Evolutionary conservation across 2,888 invertebrate genomes (phyloP), one percentile per base, ranked within the genome.

Genomic region (Pseudococcus jackbeardsleyi): DNA sequence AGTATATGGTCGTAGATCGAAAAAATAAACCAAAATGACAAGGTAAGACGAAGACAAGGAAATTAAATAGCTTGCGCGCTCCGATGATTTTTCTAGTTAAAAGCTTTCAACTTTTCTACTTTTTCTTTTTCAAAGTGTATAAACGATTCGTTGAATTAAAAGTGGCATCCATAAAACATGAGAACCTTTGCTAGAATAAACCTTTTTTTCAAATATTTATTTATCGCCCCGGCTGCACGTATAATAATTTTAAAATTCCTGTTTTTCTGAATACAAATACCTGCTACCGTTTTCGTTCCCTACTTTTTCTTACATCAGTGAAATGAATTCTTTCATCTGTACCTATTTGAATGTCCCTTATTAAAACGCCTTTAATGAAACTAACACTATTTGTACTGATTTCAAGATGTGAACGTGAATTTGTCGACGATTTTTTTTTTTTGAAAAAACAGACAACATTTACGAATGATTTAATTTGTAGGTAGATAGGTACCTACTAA

Each of bases 111-210:
- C 88, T 79, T 88, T 86, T 79, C 77, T 77, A 77, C 87, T 87
- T 88, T 79, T 88, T 88, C 88, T 88, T 88, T 88, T 88, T 54
- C 88, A 88, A 86, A 88, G 88, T 88, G 54, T 88, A 88, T 88
- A 88, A 88, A 88, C 79, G 88, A 88, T 88, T 88, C 88, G 88
- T 88, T 88, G 88, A 88, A 88, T 88, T 88, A 88, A 88, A 88
- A 88, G 82, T 82, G 79, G 88, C 88, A 88, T 88, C 79, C 88
- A 88, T 88, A 88, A 88, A 88, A 88, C 88, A 88, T 88, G 88
- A 88, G 88, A 88, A 88, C 77, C 59, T 88, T 48, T 77, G 26
- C 82, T 88, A 59, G 82, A 88, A 88, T 82, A 88, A 88, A 79
- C 79, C 54, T 82, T 88, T 87, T 85, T 85, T 64, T 85, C 86